These are phyloP conservation scores for Amphiprion clarkii DNA, from an alignment of 2,797 vertebrate genomes.

Conservation along the genomic window DNA sequence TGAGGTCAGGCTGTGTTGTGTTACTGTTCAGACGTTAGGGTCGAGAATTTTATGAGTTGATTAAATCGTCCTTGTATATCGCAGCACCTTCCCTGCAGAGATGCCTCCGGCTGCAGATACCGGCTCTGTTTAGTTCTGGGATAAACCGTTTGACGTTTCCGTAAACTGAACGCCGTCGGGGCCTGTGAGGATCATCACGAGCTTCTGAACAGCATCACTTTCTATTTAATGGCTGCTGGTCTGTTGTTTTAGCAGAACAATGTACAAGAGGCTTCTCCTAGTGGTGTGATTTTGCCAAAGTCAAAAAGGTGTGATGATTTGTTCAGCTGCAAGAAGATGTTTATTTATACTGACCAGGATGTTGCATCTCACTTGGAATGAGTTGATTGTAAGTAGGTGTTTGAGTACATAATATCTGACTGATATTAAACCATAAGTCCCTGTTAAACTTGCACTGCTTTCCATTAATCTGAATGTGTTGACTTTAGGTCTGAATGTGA, in stretches of 20 bases:
- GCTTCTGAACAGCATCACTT: conserved; percentile 35
- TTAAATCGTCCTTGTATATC: conserved; percentile 27
- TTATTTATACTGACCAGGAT: background rate
- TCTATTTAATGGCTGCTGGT: conserved; percentile 30
- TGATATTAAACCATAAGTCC: background rate
- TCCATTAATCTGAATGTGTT: too few relatives aligned
- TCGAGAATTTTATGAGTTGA: conserved; percentile 65
- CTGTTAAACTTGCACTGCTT: too few relatives aligned
- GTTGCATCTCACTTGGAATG: background rate
- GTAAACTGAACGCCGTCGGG: conserved; percentile 67
- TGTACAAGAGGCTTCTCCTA: background rate
- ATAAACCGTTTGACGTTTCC: conserved; percentile 74
- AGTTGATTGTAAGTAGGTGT: background rate
- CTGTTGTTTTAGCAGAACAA: conserved; percentile 9
- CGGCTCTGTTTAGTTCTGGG: conserved; percentile 73
- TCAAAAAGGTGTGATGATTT: conserved; percentile 3
- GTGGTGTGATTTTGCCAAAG: background rate
- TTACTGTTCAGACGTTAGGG: conserved; percentile 28
- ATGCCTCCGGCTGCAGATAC: conserved; percentile 48
- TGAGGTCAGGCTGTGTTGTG: conserved; percentile 29
- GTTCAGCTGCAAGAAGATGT: conserved; percentile 4
- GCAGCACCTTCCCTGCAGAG: conserved; percentile 39
- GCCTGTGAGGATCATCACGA: conserved; percentile 23
- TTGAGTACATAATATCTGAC: conserved; percentile 1
- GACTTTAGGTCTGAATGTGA: too few relatives aligned